phyloP scores from a whole-genome alignment of 2,797 vertebrate genomes.

The Coracias cyanogaster region DNA sequence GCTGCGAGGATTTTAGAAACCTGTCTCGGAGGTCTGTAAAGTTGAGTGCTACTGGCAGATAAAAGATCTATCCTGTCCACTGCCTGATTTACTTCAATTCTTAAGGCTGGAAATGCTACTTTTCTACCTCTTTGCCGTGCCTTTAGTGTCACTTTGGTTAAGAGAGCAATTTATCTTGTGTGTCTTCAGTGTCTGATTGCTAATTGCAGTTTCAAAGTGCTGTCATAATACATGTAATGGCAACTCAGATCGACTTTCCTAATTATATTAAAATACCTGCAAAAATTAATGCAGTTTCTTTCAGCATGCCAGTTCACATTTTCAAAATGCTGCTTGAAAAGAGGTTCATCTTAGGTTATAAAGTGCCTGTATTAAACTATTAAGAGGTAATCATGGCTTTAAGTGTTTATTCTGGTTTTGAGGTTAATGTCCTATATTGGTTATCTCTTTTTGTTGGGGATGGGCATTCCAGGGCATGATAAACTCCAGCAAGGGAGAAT shows the following conservation, averaged over 20 bases:
- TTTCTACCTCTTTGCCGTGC: fast-evolving
- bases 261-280: background rate
- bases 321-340: background rate
- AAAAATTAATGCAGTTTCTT: background rate
- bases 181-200: background rate
- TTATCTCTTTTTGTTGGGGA: background rate
- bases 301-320: background rate
- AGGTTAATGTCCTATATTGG: fast-evolving
- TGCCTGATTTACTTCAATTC: background rate
- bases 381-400: background rate
- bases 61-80: background rate
- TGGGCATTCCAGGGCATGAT: background rate
- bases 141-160: background rate
- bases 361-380: background rate
- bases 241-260: background rate
- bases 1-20: background rate
- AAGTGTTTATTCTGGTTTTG: background rate
- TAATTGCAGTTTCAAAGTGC: background rate
- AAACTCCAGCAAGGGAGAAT: background rate
- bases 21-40: background rate
- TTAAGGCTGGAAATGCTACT: background rate
- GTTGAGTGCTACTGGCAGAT: background rate
- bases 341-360: background rate
- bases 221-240: background rate
- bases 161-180: background rate